phyloP scores from a whole-genome alignment of 2,888 invertebrate genomes.

The Polylopha cassiicola region DNA sequence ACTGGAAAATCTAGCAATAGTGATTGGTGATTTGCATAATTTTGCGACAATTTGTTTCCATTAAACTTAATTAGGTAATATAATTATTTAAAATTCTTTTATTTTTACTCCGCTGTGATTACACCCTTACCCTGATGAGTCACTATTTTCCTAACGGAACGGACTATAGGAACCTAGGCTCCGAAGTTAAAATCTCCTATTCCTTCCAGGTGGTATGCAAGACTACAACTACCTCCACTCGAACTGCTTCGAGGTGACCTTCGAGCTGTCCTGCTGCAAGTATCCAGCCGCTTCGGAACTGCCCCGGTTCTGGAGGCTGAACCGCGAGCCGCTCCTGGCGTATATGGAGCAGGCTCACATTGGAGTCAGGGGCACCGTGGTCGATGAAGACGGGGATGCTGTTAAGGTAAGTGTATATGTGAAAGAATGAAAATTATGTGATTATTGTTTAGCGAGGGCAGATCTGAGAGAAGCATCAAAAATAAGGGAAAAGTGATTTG shows the following conservation, averaged over 20 bases:
- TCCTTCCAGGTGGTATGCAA: conserved; percentile 92
- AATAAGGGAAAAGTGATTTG: too few species aligned
- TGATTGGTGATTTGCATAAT: too few species aligned
- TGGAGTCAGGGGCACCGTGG: conserved; percentile 80
- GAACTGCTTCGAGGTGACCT: conserved; percentile 97
- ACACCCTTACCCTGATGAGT: too few species aligned
- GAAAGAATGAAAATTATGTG: not conserved
- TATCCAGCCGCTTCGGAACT: conserved; percentile 86
- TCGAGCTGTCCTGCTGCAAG: conserved; percentile 98
- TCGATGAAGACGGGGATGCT: conserved; percentile 78
- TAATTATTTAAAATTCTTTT: too few species aligned
- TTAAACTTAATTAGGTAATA: too few species aligned
- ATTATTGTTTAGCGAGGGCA: not conserved
- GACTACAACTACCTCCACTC: conserved; percentile 98
- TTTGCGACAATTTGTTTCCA: too few species aligned
- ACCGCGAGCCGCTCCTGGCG: conserved; percentile 89
- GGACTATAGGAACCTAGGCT: too few species aligned
- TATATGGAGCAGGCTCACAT: conserved; percentile 90
- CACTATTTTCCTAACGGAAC: too few species aligned
- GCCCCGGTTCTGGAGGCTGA: conserved; percentile 87
- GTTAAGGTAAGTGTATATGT: conserved; percentile 66
- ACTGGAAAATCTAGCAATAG: too few species aligned
- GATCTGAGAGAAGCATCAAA: too few species aligned
- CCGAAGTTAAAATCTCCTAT: not conserved
- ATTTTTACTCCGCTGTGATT: too few species aligned